These are phyloP conservation scores for Eledona agricola DNA, from an alignment of 2,888 invertebrate genomes.

Conservation along the genomic window DNA sequence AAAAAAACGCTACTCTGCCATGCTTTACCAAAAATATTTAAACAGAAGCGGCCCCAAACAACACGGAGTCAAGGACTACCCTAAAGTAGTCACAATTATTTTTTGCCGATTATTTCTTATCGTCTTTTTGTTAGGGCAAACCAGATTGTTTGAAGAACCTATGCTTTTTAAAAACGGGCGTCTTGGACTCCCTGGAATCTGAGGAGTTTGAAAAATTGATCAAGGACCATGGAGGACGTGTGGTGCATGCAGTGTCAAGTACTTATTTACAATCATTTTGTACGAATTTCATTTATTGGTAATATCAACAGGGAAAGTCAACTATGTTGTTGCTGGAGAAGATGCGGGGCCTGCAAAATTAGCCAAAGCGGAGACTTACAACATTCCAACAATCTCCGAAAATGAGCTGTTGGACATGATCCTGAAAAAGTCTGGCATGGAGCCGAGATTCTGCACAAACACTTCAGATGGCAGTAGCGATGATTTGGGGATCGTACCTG, in stretches of 20 bases:
- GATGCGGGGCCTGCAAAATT: slow-evolving; percentile 88
- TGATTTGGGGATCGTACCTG: slow-evolving; percentile 45
- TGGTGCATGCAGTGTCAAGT: slow-evolving; percentile 78
- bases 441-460: slow-evolving; percentile 45
- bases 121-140: slow-evolving; percentile 71
- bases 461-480: slow-evolving; percentile 26
- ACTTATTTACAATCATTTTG: no score
- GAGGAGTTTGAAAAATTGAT: slow-evolving; percentile 81
- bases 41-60: slow-evolving; percentile 82
- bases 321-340: slow-evolving; percentile 84
- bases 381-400: slow-evolving; percentile 80
- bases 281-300: slow-evolving; percentile 4
- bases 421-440: slow-evolving; percentile 66
- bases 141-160: slow-evolving; percentile 75
- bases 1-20: slow-evolving; percentile 71
- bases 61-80: slow-evolving; percentile 84
- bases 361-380: slow-evolving; percentile 75
- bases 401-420: slow-evolving; percentile 86
- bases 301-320: slow-evolving; percentile 65
- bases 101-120: slow-evolving; percentile 15
- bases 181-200: slow-evolving; percentile 86
- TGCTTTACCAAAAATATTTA: slow-evolving; percentile 78
- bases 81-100: slow-evolving; percentile 68
- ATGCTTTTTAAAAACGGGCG: slow-evolving; percentile 83
- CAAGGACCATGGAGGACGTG: slow-evolving; percentile 81